phyloP scores from a whole-genome alignment of 2,113 vertebrate species.

The Bagarius yarrelli region DNA sequence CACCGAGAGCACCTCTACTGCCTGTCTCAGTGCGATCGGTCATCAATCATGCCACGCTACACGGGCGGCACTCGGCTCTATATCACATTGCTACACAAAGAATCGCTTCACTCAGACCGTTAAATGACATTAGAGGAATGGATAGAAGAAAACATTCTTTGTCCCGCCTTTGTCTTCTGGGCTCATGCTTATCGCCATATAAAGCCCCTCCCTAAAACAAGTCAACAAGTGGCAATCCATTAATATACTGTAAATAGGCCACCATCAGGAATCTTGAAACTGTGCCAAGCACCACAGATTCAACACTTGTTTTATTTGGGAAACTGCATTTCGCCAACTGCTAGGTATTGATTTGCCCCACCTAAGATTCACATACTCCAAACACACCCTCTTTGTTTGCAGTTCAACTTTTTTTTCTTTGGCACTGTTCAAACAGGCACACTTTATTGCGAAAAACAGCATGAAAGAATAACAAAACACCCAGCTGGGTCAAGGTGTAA shows the following conservation, averaged over 20 bases:
- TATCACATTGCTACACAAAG: slow-evolving; percentile 59
- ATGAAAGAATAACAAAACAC: background rate
- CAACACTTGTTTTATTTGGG: slow-evolving; percentile 53
- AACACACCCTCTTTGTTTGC: slow-evolving; percentile 1
- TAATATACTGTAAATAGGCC: slow-evolving; percentile 42
- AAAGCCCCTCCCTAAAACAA: slow-evolving; percentile 52
- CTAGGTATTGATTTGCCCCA: slow-evolving; percentile 34
- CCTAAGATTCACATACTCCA: slow-evolving; percentile 49
- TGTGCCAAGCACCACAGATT: slow-evolving; percentile 64
- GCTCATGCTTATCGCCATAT: slow-evolving; percentile 21
- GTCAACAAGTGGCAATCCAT: slow-evolving; percentile 73
- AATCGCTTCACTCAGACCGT: slow-evolving; percentile 55
- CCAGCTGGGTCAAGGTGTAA: background rate
- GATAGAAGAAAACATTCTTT: slow-evolving; percentile 26
- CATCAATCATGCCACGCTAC: slow-evolving; percentile 43
- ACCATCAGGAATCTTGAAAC: slow-evolving; percentile 60
- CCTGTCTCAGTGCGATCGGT: slow-evolving; percentile 25
- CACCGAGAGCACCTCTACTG: slow-evolving; percentile 16
- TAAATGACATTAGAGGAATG: slow-evolving; percentile 42
- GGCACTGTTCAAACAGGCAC: background rate
- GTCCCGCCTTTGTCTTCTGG: slow-evolving; percentile 43
- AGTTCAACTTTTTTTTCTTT: slow-evolving; percentile 8
- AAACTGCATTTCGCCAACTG: slow-evolving; percentile 60
- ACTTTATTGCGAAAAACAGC: background rate
- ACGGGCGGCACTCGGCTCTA: slow-evolving; percentile 48